These are phyloP conservation scores for mouse (Mus musculus) DNA, from an alignment of 2,113 vertebrate genomes.

Conservation along the genomic window DNA sequence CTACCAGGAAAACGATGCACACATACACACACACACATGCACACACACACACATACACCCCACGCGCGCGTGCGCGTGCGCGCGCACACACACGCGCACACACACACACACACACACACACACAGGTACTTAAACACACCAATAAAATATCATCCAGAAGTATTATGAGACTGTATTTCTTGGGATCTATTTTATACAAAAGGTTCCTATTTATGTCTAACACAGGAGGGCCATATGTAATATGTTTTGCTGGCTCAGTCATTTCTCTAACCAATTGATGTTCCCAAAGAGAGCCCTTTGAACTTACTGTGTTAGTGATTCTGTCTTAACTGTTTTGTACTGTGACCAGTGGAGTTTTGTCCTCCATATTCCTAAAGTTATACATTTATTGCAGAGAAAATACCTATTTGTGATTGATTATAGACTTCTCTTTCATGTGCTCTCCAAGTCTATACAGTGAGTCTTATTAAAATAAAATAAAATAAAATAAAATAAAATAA, in stretches of 20 bases:
- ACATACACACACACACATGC: too few relatives aligned
- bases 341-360: neutral
- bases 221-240: neutral
- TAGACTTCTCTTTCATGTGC: neutral
- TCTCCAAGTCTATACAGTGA: conserved; percentile 16
- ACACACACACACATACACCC: too few relatives aligned
- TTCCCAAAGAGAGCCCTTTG: neutral
- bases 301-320: neutral
- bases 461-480: conserved; percentile 7
- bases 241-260: neutral
- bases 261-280: neutral
- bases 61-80: too few relatives aligned
- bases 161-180: too few relatives aligned
- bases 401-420: conserved; percentile 27
- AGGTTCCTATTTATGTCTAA: neutral
- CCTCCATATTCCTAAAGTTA: neutral
- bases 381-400: conserved; percentile 1
- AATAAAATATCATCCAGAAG: neutral
- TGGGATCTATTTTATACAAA: neutral
- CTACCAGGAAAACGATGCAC: neutral
- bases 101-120: neutral
- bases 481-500: neutral
- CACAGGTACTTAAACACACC: too few relatives aligned
- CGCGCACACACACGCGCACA: too few relatives aligned
- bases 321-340: neutral